These are phyloP conservation scores for Gymnothorax javanicus DNA, from an alignment of 2,797 vertebrate species.

Conservation along the genomic window DNA sequence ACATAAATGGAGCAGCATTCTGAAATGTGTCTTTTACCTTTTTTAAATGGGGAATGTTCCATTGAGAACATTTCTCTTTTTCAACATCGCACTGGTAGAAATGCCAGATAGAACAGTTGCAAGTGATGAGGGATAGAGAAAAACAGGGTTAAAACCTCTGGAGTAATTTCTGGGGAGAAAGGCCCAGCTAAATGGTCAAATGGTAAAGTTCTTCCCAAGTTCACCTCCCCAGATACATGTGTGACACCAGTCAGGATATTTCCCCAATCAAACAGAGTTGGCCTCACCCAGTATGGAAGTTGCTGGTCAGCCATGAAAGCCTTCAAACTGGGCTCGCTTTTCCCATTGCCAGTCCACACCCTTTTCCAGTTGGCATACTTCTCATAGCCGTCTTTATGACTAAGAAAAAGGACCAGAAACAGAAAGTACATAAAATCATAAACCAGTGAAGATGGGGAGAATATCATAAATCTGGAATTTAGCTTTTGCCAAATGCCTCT, in stretches of 20 bases:
- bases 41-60: too few species aligned
- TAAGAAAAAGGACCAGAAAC: constrained; percentile 49
- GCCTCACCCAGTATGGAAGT: constrained; percentile 94
- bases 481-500: background rate
- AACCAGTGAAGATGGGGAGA: background rate
- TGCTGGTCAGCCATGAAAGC: constrained; percentile 98
- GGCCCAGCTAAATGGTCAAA: too few species aligned
- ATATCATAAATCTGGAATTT: background rate
- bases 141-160: too few species aligned
- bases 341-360: constrained; percentile 95
- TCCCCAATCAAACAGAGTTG: background rate
- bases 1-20: too few species aligned
- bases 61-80: too few species aligned
- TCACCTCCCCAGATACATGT: too few species aligned
- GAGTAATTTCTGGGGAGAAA: too few species aligned
- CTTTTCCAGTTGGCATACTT: constrained; percentile 91
- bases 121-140: too few species aligned
- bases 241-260: background rate
- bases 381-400: constrained; percentile 98
- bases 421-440: background rate
- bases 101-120: too few species aligned
- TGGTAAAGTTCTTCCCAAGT: too few species aligned
- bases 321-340: constrained; percentile 96
- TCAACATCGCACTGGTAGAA: too few species aligned
- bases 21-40: too few species aligned